Conservation (phyloP, 2,113 vertebrate genomes). For the Heterocephalus glaber region DNA sequence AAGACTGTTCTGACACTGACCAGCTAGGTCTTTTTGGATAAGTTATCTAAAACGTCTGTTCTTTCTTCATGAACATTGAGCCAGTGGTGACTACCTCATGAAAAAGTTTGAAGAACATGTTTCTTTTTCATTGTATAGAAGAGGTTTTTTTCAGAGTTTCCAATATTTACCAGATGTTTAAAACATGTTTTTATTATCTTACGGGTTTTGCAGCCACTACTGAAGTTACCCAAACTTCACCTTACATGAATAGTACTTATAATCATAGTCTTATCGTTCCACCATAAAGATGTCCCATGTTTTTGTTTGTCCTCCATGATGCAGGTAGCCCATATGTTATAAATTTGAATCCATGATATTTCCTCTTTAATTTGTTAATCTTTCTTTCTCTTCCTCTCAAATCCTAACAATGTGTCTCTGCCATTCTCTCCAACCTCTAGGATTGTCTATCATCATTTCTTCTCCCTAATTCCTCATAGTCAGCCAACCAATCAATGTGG, state of each 20-base stretch:
- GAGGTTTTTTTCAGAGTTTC: neutral
- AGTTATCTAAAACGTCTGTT: neutral
- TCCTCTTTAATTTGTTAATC: neutral
- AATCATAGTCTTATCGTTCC: fast-evolving
- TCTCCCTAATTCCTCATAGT: neutral
- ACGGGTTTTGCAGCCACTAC: neutral
- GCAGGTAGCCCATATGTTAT: neutral
- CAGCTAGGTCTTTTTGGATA: neutral
- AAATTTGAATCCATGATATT: neutral
- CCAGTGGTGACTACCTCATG: neutral
- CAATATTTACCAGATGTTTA: neutral
- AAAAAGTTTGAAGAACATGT: neutral
- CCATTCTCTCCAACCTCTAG: neutral
- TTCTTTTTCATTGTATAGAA: neutral
- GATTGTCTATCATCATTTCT: neutral
- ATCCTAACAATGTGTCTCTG: neutral
- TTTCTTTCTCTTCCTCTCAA: neutral
- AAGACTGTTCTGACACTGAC: neutral
- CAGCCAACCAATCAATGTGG: neutral
- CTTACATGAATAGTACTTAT: neutral
- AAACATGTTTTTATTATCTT: neutral
- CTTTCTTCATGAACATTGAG: neutral
- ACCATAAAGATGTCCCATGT: neutral
- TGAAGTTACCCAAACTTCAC: neutral
- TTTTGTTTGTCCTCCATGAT: neutral